Percentiles rank a stretch among this genome's conserved stretches.
Evolutionary conservation across 2,888 invertebrate genomes (phyloP).

Genomic region (Rhogogaster chlorosoma): DNA sequence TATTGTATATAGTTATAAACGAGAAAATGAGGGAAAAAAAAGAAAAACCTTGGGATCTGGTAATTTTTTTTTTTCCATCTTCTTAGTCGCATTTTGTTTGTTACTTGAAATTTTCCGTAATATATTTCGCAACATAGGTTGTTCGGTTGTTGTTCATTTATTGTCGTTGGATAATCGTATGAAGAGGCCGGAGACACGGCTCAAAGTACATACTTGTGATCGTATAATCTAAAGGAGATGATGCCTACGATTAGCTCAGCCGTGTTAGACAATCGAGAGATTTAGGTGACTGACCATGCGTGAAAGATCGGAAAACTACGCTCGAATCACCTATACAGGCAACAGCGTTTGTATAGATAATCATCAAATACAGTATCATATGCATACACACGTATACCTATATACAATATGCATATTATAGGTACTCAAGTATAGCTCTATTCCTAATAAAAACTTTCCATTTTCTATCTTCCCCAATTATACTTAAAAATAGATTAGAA

Average conservation of each 20-base stretch:
- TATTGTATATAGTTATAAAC: neutral
- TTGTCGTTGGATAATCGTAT: neutral
- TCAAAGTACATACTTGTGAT: neutral
- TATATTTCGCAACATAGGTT: neutral
- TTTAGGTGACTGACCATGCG: slow-evolving; percentile 45
- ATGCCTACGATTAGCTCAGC: slow-evolving; percentile 15
- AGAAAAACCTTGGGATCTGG: no score
- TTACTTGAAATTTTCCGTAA: neutral
- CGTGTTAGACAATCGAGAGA: slow-evolving; percentile 34
- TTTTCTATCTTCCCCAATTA: no score
- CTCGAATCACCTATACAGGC: neutral
- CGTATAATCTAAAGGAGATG: slow-evolving; percentile 14
- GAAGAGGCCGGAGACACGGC: slow-evolving; percentile 30
- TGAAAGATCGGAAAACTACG: slow-evolving; percentile 29
- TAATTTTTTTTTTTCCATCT: neutral
- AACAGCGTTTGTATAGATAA: neutral
- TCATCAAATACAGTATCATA: no score
- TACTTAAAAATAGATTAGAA: no score
- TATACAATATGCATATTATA: no score
- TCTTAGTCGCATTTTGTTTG: neutral
- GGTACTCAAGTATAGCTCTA: no score
- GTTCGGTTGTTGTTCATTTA: neutral
- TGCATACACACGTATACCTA: no score
- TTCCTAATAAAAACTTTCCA: no score
- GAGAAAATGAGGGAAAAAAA: neutral